Base-by-base conservation (phyloP, 2,797 vertebrate genomes). In the Brachyalestes nurse region DNA sequence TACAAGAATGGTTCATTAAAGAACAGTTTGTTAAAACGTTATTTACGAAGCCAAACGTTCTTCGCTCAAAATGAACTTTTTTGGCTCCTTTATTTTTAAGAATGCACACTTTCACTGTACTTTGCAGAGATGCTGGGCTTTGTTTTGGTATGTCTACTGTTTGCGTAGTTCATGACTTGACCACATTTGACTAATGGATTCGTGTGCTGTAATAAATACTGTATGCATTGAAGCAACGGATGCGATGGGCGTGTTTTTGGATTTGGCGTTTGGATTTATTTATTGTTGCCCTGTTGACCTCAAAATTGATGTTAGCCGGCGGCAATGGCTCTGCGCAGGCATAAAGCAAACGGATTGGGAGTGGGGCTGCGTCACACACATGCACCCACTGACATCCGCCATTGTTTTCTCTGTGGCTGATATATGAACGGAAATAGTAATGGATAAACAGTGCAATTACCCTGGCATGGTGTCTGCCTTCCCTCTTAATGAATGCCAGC, bases 401-500 rank as follows among this genome's bases (percentile, higher is more conserved):
- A 74, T 89, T 87, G 90, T 90, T 90, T 84, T 89, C 88, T 79
- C 81, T 72, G 77, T 75, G 87, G 81, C 88, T 90, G 13, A 87
- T 75, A 77, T 75, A 86, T 83, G 25, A 77, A 86, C 78, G 53
- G 79, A 90, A 88, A 86, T 69, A 82, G 76, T 84, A 86, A 88
- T 91, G 87, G 83, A 90, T 90, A 91, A 90, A 90, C 87, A 90
- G 84, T 89, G 83, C 87, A 79, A 80, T 81, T 89, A 88, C 87
- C 81, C 86, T 86, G 82, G 88, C 89, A 83, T 88, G 83, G 83
- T 89, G 86, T 89, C 89, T 87, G 88, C 89, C 90, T 89, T 90
- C 83, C 80, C 83, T 87, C 82, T 82, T 88, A 90, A 89, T 91
- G 89, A 92, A 90, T 89, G 90, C 87, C 88, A 92, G 87, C 90